Evolutionary conservation across 1,140 invertebrate species (phyloP), one percentile per base, ranked within the genome.

Genomic region (Drosophila subpulchrella): DNA sequence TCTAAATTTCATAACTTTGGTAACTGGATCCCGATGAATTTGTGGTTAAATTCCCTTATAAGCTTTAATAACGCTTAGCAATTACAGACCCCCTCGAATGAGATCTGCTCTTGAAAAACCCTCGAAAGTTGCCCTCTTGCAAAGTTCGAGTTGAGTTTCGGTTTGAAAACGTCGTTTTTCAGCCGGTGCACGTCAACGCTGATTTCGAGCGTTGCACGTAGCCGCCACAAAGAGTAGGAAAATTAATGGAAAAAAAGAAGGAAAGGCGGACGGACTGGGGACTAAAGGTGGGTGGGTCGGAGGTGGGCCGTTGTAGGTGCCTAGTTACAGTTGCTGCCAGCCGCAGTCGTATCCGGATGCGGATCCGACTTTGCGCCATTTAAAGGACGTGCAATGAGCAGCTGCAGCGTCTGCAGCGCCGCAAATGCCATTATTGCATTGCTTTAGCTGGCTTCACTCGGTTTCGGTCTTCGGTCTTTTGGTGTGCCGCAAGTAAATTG

Each of bases 401-500:
- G 75, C 73, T 76, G 68, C 68, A 71, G 57, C 72, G 72, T 75
- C 71, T 75, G 72, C 61, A 75, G 47, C 74, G 65, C 77, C 54
- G 61, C 63, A 71, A 81, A 78, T 78, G 72, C 62, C 75, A 84
- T 90, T 79, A 79, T 79, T 78, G 79, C 83, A 68, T 66, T 74
- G 83, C 73, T 51, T 55, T 66, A 66, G 63, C 58, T 50, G 58
- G 24, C 58, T 51, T 20, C 34, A 44, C 20, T 61, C 59, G 46
- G 58, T 68, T 70, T 62, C 36, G 51, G 57, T 61, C 42, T 72
- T 74, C 41, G 65, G 67, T 63, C 76, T 75, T 67, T 61, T 51
- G 66, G 62, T 75, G 50, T 80, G 78, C 85, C 78, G 77, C 86
- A 90, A 90, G 75, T 82, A 90, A 90, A 90, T 90, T 85, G 78